Conservation (phyloP, 2,888 invertebrate genomes). For the Nomada lathburiana region DNA sequence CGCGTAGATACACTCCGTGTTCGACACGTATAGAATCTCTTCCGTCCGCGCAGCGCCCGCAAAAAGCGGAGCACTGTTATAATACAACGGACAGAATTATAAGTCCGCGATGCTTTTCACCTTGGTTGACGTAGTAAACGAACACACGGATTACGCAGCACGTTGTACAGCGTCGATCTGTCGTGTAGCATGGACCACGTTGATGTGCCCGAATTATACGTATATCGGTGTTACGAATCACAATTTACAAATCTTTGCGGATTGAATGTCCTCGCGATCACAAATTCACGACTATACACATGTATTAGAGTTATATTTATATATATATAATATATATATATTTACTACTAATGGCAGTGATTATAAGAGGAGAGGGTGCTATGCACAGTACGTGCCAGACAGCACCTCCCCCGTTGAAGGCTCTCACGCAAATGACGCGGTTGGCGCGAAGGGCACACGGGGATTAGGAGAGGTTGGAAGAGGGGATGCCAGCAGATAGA, state of each 20-base stretch:
- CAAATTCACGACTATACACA: conserved; percentile 14
- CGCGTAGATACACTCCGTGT: conserved; percentile 1
- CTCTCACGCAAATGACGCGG: conserved; percentile 83
- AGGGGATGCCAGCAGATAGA: conserved; percentile 60
- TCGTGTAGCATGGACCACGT: neutral
- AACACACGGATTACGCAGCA: conserved; percentile 35
- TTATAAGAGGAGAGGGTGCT: conserved; percentile 61
- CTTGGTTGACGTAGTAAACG: conserved; percentile 28
- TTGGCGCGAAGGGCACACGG: conserved; percentile 70
- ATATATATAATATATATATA: conserved; percentile 12
- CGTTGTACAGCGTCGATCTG: conserved; percentile 10
- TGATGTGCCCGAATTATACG: neutral
- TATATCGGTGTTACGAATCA: conserved; percentile 29
- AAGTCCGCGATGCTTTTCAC: conserved; percentile 33
- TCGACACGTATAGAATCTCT: conserved; percentile 32
- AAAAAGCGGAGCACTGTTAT: conserved; percentile 30
- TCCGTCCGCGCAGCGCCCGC: conserved; percentile 25
- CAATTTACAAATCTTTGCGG: neutral
- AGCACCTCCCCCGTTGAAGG: conserved; percentile 83
- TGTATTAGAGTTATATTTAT: conserved; percentile 18
- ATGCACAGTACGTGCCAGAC: conserved; percentile 61
- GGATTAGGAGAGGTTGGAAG: conserved; percentile 63
- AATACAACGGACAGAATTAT: conserved; percentile 18
- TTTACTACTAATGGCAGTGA: conserved; percentile 67
- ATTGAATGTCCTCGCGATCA: neutral